These are phyloP conservation scores for Rhineura floridana DNA, from an alignment of 2,113 vertebrate species.

Conservation along the genomic window DNA sequence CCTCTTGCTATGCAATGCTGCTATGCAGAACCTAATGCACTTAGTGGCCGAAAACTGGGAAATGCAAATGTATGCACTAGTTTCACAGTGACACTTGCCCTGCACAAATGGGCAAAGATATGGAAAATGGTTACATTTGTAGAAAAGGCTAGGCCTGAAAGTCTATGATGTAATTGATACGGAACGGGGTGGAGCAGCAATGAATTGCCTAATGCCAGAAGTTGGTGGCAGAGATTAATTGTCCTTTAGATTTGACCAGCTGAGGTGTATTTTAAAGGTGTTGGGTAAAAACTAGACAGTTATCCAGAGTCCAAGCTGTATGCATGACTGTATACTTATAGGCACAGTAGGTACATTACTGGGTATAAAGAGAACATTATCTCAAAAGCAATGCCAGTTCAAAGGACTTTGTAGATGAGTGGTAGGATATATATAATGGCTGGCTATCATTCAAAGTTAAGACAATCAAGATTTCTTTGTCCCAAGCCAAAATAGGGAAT, in stretches of 20 bases:
- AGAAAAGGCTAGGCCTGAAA: neutral
- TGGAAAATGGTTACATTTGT: neutral
- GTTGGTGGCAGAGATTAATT: too few relatives aligned
- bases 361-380: too few relatives aligned
- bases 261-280: neutral
- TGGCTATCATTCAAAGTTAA: neutral
- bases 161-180: neutral
- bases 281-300: neutral
- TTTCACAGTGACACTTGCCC: neutral
- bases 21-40: neutral
- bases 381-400: neutral
- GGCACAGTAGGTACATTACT: neutral
- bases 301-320: neutral
- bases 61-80: neutral
- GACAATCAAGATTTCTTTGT: neutral
- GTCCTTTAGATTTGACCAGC: neutral
- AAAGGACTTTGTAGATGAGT: neutral
- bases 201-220: neutral
- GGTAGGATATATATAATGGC: neutral
- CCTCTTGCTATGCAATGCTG: neutral
- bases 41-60: neutral
- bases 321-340: neutral
- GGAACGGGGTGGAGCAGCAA: neutral
- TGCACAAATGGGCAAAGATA: neutral
- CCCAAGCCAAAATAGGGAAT: neutral